These are phyloP conservation scores for Eupithecia subumbrata DNA, from an alignment of 2,888 invertebrate genomes.

Conservation along the genomic window DNA sequence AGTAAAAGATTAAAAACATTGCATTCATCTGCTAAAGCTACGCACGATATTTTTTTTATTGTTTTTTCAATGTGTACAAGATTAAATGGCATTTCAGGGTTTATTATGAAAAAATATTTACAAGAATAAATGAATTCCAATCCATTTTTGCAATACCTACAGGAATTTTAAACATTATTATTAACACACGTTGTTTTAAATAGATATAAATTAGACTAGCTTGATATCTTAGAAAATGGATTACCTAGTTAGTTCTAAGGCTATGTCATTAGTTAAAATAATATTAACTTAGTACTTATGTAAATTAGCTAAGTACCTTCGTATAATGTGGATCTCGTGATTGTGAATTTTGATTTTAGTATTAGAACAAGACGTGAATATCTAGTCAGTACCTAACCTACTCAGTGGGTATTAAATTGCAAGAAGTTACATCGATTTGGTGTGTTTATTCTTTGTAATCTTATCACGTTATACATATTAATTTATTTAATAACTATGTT, in stretches of 20 bases:
- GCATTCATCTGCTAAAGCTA: background rate
- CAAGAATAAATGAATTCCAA: background rate
- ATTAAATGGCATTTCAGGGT: background rate
- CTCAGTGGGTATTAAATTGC: background rate
- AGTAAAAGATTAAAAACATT: background rate
- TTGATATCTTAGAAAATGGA: background rate
- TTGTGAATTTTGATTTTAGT: background rate
- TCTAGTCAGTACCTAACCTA: background rate
- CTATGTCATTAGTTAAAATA: background rate
- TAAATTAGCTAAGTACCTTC: background rate
- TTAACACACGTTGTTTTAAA: background rate
- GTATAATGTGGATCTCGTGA: background rate
- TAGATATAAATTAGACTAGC: background rate
- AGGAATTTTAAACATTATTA: background rate
- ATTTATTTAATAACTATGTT: background rate
- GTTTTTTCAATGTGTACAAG: background rate
- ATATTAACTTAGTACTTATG: background rate
- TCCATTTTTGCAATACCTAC: background rate
- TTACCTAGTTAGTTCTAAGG: background rate
- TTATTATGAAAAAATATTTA: background rate
- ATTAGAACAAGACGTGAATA: background rate
- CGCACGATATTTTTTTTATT: background rate
- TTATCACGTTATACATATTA: background rate
- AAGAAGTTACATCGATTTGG: background rate
- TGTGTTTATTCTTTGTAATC: background rate